Percentiles rank a stretch among this genome's conserved stretches.
These are phyloP conservation scores for Laterallus jamaicensis DNA, from an alignment of 2,113 vertebrate genomes.

Conservation along the genomic window DNA sequence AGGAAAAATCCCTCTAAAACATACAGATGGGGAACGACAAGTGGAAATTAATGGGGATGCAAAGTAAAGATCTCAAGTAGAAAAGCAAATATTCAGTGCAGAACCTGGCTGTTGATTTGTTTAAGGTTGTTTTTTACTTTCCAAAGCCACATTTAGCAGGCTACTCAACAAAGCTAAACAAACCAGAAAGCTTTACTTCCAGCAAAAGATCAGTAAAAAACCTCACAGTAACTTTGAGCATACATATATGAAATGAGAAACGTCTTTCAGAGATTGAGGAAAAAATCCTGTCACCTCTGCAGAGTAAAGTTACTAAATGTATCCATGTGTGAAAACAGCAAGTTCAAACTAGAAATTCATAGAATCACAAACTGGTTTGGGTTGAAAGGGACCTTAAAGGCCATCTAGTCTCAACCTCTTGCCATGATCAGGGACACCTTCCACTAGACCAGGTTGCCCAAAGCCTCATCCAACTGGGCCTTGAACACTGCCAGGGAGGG, in stretches of 20 bases:
- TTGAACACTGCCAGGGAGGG: too few species aligned
- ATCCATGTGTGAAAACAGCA: not conserved
- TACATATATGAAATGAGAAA: not conserved
- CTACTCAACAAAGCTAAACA: not conserved
- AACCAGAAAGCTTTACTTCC: not conserved
- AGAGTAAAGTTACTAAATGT: not conserved
- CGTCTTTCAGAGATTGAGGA: not conserved
- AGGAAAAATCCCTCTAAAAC: not conserved
- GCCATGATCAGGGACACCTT: too few species aligned
- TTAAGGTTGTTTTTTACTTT: not conserved
- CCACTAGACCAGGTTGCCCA: too few species aligned
- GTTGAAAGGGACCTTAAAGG: too few species aligned
- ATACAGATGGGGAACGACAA: not conserved
- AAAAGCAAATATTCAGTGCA: not conserved
- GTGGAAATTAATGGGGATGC: not conserved
- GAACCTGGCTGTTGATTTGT: not conserved
- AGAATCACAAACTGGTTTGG: not conserved
- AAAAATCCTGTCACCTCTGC: not conserved
- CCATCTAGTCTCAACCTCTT: too few species aligned
- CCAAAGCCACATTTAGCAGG: not conserved
- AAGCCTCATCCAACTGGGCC: too few species aligned
- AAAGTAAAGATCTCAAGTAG: not conserved
- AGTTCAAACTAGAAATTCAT: not conserved
- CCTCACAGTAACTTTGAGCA: not conserved
- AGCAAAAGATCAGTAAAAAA: not conserved